These are phyloP conservation scores for Bos taurus DNA, from an alignment of 2,113 vertebrate genomes.

Conservation along the genomic window DNA sequence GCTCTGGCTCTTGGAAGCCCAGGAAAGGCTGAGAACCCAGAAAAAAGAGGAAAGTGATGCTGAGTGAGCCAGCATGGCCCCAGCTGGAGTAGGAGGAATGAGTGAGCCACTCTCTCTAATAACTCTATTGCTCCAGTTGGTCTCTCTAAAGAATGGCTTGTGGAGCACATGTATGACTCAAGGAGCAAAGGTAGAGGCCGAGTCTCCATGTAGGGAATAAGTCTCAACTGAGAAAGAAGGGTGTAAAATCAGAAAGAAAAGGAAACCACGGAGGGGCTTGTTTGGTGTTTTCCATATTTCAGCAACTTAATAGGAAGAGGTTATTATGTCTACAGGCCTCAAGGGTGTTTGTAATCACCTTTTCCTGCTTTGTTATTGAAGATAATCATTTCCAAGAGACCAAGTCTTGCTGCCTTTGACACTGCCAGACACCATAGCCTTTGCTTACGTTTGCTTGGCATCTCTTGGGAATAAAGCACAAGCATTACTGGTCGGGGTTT, in stretches of 20 bases:
- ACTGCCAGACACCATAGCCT: neutral
- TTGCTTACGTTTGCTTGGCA: neutral
- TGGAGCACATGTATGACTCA: fast-evolving
- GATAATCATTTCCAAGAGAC: neutral
- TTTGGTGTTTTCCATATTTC: neutral
- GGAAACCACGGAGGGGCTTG: neutral
- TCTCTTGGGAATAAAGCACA: too few relatives aligned
- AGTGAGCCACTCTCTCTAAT: neutral
- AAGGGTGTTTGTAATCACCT: neutral
- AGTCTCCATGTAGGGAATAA: neutral
- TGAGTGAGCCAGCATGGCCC: neutral
- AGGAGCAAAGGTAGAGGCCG: too few relatives aligned
- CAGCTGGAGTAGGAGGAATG: neutral
- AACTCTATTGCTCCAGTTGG: too few relatives aligned
- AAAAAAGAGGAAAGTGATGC: neutral
- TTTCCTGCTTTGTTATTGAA: neutral
- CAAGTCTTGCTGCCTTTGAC: neutral
- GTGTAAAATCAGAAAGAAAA: neutral
- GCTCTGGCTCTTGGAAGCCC: neutral
- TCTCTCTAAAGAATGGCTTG: neutral
- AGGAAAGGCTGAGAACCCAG: neutral
- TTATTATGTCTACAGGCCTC: fast-evolving
- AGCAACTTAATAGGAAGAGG: neutral
- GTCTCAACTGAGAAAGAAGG: neutral
- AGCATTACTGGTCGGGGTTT: neutral